Percentiles rank a stretch among this genome's conserved stretches.
phyloP scores from a whole-genome alignment of 2,797 vertebrate species.

The Selene dorsalis region DNA sequence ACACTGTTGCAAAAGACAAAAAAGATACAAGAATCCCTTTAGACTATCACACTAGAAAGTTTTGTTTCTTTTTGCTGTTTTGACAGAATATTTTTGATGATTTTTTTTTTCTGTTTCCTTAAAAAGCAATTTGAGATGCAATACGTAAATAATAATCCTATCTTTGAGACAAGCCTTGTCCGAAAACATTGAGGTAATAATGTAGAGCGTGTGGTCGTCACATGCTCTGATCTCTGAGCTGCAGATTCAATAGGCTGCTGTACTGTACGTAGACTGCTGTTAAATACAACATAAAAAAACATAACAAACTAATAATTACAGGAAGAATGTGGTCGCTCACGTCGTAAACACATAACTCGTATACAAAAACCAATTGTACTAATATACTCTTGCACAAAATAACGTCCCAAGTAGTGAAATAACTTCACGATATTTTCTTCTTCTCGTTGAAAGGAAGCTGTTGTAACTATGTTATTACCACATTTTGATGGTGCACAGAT shows the following conservation, averaged over 20 bases:
- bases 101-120: constrained; percentile 61
- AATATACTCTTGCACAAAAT: constrained; percentile 76
- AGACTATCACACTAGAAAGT: constrained; percentile 71
- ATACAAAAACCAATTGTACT: constrained; percentile 52
- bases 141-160: constrained; percentile 79
- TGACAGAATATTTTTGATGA: constrained; percentile 64
- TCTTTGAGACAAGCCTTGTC: constrained; percentile 75
- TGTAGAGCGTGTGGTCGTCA: constrained; percentile 63
- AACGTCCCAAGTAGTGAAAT: constrained; percentile 65
- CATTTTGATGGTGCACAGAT: constrained; percentile 73
- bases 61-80: constrained; percentile 74
- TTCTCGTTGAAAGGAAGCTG: constrained; percentile 58
- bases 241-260: constrained; percentile 66
- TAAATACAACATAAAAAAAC: constrained; percentile 44
- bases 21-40: constrained; percentile 76
- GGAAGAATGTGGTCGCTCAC: constrained; percentile 68
- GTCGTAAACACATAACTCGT: constrained; percentile 56
- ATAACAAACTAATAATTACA: constrained; percentile 47
- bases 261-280: constrained; percentile 76
- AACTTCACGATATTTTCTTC: constrained; percentile 65
- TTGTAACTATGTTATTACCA: constrained; percentile 68
- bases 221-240: constrained; percentile 56
- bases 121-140: constrained; percentile 86
- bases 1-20: constrained; percentile 76
- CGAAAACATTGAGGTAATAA: constrained; percentile 70